phyloP scores from a whole-genome alignment of 2,113 vertebrate genomes.

The Oreochromis niloticus region DNA sequence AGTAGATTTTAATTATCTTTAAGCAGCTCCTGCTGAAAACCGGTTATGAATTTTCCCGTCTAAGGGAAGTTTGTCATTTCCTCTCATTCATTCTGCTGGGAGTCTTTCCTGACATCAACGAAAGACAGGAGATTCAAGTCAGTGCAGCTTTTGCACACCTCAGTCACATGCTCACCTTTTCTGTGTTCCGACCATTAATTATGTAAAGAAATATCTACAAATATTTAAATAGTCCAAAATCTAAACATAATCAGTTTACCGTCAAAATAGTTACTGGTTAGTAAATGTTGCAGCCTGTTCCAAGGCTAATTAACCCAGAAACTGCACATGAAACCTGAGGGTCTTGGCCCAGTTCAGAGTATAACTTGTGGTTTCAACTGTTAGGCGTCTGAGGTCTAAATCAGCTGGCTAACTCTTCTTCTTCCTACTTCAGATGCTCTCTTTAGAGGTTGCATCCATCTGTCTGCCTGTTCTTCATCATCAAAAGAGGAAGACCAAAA shows the following conservation, averaged over 20 bases:
- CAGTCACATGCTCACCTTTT: not conserved
- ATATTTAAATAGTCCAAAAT: rapidly evolving
- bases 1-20: not conserved
- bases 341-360: not conserved
- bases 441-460: not conserved
- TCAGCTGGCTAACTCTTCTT: not conserved
- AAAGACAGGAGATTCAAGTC: not conserved
- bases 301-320: not conserved
- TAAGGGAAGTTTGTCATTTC: not conserved
- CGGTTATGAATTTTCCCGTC: not conserved
- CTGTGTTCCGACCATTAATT: rapidly evolving
- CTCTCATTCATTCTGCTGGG: not conserved
- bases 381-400: not conserved
- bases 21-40: not conserved
- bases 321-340: not conserved
- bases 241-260: not conserved
- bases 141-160: not conserved
- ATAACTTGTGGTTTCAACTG: not conserved
- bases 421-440: not conserved
- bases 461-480: not conserved
- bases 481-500: not conserved
- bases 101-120: not conserved
- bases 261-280: not conserved
- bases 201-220: not conserved
- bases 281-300: not conserved